Base-by-base conservation (phyloP, 1,140 invertebrate genomes). In the Bombyx mandarina region DNA sequence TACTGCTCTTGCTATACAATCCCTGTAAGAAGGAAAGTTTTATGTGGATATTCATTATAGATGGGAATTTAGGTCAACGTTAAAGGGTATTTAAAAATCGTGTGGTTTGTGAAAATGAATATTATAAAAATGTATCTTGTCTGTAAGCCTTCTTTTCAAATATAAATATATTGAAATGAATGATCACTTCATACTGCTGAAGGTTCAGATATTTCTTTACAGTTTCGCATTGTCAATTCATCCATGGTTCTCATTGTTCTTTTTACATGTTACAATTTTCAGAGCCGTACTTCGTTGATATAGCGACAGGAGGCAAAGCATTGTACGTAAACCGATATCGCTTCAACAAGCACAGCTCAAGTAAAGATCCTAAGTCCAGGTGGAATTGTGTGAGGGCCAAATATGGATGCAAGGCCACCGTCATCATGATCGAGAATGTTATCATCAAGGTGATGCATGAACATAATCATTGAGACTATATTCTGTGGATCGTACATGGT, bases 291-390 rank as follows among this genome's bases (percentile, higher is more conserved):
- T 69, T 65, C 54, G 63, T 53, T 50, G 50, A 43, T 5, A 48
- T 59, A 8, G 45, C 45, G 7, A 43, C 44, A 18, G 58, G 64
- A n/a, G 65, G 43, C 42, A 52, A 61, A 12, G 68, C 66, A 2
- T 43, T 72, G n/a, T 66, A 65, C 45, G 45, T 69, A 6, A 61
- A 59, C 8, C 10, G 45, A 7, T 67, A 69, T 48, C 50, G 63
- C 1, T 72, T 67, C 52, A 69, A 67, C 57, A 58, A 54, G 8
- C 66, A 74, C 52, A 69, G 65, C 18, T 62, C 61, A 10, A 71
- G 66, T 45, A 69, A 63, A 54, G 66, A 56, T 10, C 49, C 61
- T 5, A 71, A 60, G 58, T 58, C 45, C 10, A 57, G 54, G 9
- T 77, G 75, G 75, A 48, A 45, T 5, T 76, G 73, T 9, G 57